Evolutionary conservation across 2,888 invertebrate species (phyloP).

Genomic region (Lutraria lutraria): DNA sequence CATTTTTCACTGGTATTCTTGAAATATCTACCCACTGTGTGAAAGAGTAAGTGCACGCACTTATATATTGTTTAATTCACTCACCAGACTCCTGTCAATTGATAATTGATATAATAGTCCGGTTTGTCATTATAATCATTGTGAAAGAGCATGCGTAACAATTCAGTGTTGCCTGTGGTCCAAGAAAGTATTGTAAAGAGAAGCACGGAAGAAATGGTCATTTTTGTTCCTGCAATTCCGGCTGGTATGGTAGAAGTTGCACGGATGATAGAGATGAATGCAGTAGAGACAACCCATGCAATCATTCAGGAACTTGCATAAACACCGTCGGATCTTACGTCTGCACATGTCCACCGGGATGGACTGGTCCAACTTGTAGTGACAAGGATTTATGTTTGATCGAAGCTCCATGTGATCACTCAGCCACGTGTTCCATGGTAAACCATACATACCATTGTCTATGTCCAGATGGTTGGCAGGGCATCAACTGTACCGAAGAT

Average conservation of each 20-base stretch:
- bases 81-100: neutral
- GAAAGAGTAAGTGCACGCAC: too few species aligned
- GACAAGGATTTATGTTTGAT: neutral
- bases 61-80: too few species aligned
- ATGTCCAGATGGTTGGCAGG: neutral
- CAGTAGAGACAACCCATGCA: neutral
- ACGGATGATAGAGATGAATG: slow-evolving; percentile 18
- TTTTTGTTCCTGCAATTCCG: neutral
- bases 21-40: too few species aligned
- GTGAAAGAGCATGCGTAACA: neutral
- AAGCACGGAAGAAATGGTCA: neutral
- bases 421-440: neutral
- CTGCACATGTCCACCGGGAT: slow-evolving; percentile 14
- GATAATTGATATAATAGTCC: neutral
- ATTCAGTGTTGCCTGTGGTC: neutral
- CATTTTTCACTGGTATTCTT: too few species aligned
- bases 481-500: slow-evolving; percentile 12
- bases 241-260: slow-evolving; percentile 23
- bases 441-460: neutral
- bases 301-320: neutral
- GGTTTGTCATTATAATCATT: neutral
- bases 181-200: neutral
- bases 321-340: slow-evolving; percentile 26
- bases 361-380: slow-evolving; percentile 14
- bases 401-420: neutral